Evolutionary conservation across 2,797 vertebrate species (phyloP), one percentile per base, ranked within the genome.

Genomic region (Morus bassanus): DNA sequence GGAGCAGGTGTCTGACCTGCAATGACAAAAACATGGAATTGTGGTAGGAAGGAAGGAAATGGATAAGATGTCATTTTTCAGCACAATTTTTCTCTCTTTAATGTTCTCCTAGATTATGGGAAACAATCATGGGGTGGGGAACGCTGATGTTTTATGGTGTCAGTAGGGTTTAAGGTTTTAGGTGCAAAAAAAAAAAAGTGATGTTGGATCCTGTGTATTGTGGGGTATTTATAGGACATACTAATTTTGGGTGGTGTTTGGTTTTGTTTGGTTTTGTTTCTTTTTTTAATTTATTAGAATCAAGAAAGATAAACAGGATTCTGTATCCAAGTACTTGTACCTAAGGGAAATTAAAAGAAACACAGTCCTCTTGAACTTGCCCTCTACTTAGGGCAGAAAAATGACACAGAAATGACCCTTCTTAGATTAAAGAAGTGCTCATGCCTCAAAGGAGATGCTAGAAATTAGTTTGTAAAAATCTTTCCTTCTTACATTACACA

Each of bases 1-100:
- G 95, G 96, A 94, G 94, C 93, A 93, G 96, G 96, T 93, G 91
- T 91, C 90, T 67, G 89, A 96, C 97, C 97, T 75, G 83, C n/a
- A 12, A 93, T 84, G 92, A 93, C 93, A 93, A 83, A 88, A 94
- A 63, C 87, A 10, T 12, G 2, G 75, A 88, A 75, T 25, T 24
- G 18, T 5, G 25, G 88, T 76, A 91, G 88, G 75, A 67, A 90
- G 73, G 64, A 28, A 88, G 89, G 79, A 97, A 93, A 96, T 90
- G 90, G 97, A 91, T 91, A 57, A 70, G 25, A 54, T 91, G 95
- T 92, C 95, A 89, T 93, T 93, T 97, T 79, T 95, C 96, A 91
- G 83, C 76, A 18, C 28, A 14, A 53, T 97, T 95, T 96, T 73
- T 94, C 91, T 97, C 91, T 91, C 35, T 92, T 88, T 97, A 93